These are phyloP conservation scores for Tauraco erythrolophus DNA, from an alignment of 2,113 vertebrate species.

Conservation along the genomic window DNA sequence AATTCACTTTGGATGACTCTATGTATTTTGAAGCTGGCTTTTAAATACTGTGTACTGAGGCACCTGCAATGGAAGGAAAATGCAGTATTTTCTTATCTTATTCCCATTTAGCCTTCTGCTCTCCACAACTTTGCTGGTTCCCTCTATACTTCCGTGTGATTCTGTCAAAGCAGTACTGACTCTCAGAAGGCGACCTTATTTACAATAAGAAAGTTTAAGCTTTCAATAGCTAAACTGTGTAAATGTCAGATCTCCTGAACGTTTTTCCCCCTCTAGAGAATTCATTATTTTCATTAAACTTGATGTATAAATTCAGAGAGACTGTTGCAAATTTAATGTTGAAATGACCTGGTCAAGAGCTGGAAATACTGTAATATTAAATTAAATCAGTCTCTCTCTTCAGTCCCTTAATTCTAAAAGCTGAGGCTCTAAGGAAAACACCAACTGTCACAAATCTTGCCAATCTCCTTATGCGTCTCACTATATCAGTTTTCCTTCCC, in stretches of 20 bases:
- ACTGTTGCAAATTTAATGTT: neutral
- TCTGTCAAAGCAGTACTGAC: neutral
- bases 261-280: neutral
- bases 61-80: neutral
- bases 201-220: neutral
- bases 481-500: constrained; percentile 32
- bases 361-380: constrained; percentile 2
- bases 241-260: neutral
- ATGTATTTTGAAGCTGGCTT: neutral
- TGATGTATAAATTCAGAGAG: neutral
- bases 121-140: neutral
- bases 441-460: constrained; percentile 42
- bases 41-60: neutral
- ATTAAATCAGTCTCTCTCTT: neutral
- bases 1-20: neutral
- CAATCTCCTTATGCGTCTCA: constrained; percentile 38
- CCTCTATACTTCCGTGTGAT: neutral
- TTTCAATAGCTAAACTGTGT: neutral
- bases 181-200: neutral
- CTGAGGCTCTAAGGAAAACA: constrained; percentile 29
- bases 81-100: rapidly evolving
- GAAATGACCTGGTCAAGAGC: neutral
- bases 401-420: neutral
- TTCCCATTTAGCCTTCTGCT: neutral
- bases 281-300: neutral